Evolutionary conservation across 2,113 vertebrate species (phyloP).

Genomic region (Nycticorax nycticorax): DNA sequence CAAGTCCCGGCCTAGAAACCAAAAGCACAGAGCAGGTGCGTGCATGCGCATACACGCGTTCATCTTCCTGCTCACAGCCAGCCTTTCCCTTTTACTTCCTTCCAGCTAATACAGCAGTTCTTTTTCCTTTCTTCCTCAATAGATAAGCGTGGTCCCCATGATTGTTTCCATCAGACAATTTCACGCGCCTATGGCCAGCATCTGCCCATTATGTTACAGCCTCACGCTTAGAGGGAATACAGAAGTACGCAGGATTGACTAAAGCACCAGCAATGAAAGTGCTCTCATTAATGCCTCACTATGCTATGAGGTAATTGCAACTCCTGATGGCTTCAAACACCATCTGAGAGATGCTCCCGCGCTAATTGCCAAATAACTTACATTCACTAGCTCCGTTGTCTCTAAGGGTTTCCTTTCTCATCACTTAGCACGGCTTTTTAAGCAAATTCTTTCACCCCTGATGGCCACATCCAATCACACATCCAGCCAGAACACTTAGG

Average conservation of each 20-base stretch:
- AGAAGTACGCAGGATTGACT: not conserved
- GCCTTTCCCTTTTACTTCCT: not conserved
- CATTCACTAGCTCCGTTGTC: not conserved
- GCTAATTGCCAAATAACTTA: not conserved
- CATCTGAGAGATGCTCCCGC: not conserved
- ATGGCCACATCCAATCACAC: not conserved
- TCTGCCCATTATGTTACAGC: not conserved
- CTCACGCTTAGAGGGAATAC: not conserved
- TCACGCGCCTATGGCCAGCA: not conserved
- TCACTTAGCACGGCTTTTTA: not conserved
- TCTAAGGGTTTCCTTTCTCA: not conserved
- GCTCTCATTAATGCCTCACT: not conserved
- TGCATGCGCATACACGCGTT: not conserved
- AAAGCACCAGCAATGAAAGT: not conserved
- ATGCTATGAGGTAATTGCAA: not conserved
- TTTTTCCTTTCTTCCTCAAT: not conserved
- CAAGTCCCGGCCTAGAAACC: not conserved
- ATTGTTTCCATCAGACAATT: not conserved
- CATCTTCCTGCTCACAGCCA: not conserved
- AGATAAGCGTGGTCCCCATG: not conserved
- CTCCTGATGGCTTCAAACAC: not conserved
- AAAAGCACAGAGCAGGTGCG: not conserved
- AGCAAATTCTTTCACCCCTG: conserved; percentile 19
- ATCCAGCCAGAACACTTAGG: not conserved
- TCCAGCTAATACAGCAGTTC: not conserved